Evolutionary conservation across 2,113 vertebrate species (phyloP).

Genomic region (Catharus bicknelli): DNA sequence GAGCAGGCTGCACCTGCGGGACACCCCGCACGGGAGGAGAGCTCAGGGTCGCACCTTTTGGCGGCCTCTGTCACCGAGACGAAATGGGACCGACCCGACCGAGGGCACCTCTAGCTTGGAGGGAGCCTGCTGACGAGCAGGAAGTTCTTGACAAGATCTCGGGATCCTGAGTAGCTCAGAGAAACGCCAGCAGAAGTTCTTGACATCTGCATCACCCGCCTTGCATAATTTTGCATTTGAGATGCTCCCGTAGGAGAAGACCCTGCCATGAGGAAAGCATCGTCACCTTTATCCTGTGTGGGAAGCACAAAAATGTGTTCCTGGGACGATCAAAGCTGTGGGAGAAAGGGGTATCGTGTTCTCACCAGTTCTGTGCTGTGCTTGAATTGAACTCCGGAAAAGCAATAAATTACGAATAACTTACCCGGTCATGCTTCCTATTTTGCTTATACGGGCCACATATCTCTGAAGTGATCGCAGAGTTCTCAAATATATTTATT

Average conservation of each 20-base stretch:
- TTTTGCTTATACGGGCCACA: not conserved
- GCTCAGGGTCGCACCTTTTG: too few species aligned
- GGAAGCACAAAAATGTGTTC: not conserved
- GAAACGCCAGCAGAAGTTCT: not conserved
- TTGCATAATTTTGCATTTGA: not conserved
- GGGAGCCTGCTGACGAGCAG: not conserved
- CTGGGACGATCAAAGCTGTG: not conserved
- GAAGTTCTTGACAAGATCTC: not conserved
- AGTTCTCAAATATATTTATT: not conserved
- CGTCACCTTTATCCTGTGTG: not conserved
- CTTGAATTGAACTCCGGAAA: not conserved
- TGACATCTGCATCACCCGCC: not conserved
- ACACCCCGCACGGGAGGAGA: not conserved
- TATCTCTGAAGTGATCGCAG: not conserved
- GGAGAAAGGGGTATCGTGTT: not conserved
- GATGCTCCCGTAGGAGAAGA: not conserved
- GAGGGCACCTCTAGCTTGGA: not conserved
- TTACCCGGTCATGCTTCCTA: not conserved
- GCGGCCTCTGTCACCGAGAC: rapidly evolving
- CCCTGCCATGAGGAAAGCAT: not conserved
- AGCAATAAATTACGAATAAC: not conserved
- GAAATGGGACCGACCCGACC: not conserved
- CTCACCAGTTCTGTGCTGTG: not conserved
- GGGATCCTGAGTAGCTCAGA: not conserved
- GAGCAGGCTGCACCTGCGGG: not conserved